phyloP scores from a whole-genome alignment of 2,797 vertebrate species.

The Muscicapa striata region DNA sequence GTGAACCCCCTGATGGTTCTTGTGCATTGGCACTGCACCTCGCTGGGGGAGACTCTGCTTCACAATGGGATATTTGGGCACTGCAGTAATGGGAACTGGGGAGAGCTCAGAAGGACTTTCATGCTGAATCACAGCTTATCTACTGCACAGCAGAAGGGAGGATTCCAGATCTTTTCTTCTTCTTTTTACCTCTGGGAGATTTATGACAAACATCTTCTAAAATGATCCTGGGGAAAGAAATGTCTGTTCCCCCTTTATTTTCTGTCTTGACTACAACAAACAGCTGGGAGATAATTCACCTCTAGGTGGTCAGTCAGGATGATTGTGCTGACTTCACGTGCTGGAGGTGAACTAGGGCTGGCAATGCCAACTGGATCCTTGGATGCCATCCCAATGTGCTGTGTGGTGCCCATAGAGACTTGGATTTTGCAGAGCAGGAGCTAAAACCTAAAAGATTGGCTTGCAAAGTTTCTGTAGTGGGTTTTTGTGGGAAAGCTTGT shows the following conservation, averaged over 20 bases:
- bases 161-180: not conserved
- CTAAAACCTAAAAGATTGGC: not conserved
- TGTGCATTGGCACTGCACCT: conserved; percentile 41
- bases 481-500: not conserved
- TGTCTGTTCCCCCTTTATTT: not conserved
- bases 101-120: not conserved
- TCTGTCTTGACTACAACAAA: not conserved
- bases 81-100: conserved; percentile 18
- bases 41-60: conserved; percentile 39
- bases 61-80: conserved; percentile 58
- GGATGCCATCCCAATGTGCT: not conserved
- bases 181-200: not conserved
- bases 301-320: not conserved
- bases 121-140: conserved; percentile 35
- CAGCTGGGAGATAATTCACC: not conserved
- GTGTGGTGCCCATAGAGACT: not conserved
- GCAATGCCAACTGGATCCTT: not conserved
- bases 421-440: not conserved
- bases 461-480: not conserved
- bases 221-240: not conserved
- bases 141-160: not conserved
- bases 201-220: not conserved
- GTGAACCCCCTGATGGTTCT: conserved; percentile 52
- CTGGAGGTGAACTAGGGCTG: not conserved
- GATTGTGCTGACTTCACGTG: not conserved